Conservation (phyloP, 2,113 vertebrate species). For the Enhydra lutris region DNA sequence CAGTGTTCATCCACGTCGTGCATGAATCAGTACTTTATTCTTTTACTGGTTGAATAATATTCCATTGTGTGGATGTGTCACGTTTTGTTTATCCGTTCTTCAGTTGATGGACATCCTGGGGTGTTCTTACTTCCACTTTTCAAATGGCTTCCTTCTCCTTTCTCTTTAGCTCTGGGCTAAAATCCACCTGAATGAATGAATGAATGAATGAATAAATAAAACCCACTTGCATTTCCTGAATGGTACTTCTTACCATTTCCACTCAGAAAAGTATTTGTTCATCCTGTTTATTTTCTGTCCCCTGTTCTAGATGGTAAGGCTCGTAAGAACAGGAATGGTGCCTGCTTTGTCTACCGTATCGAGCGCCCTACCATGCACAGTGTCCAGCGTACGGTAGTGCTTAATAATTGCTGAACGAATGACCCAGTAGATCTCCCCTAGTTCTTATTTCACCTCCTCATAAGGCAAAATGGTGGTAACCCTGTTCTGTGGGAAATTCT, state of each 20-base stretch:
- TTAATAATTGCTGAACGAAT: not conserved
- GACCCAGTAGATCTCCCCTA: not conserved
- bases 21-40: not conserved
- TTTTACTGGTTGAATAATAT: not conserved
- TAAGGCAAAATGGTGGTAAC: not conserved
- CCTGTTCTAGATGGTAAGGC: not conserved
- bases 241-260: not conserved
- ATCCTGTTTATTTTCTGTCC: not conserved
- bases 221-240: not conserved
- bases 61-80: not conserved
- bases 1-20: not conserved
- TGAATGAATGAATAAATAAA: no score
- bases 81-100: not conserved
- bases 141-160: not conserved
- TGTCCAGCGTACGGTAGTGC: fast-evolving
- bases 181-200: not conserved
- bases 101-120: not conserved
- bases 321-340: not conserved
- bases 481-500: not conserved
- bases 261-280: not conserved
- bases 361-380: not conserved
- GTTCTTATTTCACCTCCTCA: not conserved
- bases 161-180: not conserved
- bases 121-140: not conserved
- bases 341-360: not conserved